These are phyloP conservation scores for Priocnemis perturbator DNA, from an alignment of 2,888 invertebrate species.

Conservation along the genomic window DNA sequence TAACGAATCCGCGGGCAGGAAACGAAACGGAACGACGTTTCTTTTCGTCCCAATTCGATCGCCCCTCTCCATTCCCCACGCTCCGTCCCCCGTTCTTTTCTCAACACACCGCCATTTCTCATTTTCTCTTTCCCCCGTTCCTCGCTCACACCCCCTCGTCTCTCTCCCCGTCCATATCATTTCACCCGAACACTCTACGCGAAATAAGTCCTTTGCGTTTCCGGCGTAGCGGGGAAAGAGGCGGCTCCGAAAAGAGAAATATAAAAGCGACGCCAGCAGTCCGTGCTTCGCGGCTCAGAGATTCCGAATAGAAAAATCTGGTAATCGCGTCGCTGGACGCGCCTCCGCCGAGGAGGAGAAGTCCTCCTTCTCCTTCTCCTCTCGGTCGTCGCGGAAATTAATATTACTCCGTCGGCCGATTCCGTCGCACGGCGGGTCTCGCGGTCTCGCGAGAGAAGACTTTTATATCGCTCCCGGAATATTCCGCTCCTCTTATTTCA, in stretches of 20 bases:
- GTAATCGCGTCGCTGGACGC: constrained; percentile 5
- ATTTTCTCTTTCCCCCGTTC: no score
- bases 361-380: no score
- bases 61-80: no score
- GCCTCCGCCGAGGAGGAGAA: not conserved
- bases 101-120: no score
- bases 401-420: not conserved
- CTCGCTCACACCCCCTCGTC: not conserved
- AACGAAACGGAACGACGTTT: no score
- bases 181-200: not conserved
- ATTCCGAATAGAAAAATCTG: constrained; percentile 2
- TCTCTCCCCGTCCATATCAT: not conserved
- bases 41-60: no score
- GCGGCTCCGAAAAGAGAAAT: not conserved
- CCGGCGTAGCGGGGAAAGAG: not conserved
- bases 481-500: not conserved
- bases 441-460: not conserved
- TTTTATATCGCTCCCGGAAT: not conserved
- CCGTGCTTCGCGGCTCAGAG: not conserved
- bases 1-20: no score
- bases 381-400: constrained; percentile 8
- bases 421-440: constrained; percentile 1
- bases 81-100: no score
- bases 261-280: not conserved
- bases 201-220: constrained; percentile 13